Conservation (phyloP, 2,888 invertebrate genomes). For the Druceiella hillmani region DNA sequence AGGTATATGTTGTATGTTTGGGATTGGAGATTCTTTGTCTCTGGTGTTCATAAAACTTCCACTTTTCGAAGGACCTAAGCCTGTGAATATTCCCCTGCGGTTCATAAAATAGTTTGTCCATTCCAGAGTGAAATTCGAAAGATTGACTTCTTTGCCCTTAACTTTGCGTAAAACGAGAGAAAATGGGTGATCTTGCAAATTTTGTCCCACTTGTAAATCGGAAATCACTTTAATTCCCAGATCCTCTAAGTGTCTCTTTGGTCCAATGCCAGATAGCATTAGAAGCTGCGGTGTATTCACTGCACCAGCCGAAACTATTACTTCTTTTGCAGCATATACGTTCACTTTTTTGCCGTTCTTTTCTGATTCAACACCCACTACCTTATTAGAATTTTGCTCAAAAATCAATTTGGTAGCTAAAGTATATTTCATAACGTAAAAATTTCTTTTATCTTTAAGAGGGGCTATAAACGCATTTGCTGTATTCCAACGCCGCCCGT, state of each 20-base stretch:
- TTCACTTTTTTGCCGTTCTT: conserved; percentile 26
- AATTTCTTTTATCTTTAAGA: conserved; percentile 27
- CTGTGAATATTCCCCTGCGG: conserved; percentile 51
- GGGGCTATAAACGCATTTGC: conserved; percentile 63
- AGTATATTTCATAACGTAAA: conserved; percentile 38
- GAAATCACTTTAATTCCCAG: conserved; percentile 32
- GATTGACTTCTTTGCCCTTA: no score
- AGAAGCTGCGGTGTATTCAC: conserved; percentile 44
- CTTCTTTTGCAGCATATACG: conserved; percentile 35
- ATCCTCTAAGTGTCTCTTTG: conserved; percentile 30
- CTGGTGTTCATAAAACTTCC: conserved; percentile 61
- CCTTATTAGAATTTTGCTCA: conserved; percentile 36
- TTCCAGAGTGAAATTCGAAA: conserved; percentile 11
- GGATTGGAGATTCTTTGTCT: conserved; percentile 45
- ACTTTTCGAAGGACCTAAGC: conserved; percentile 58
- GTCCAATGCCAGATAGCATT: conserved; percentile 47
- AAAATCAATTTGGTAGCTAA: conserved; percentile 44
- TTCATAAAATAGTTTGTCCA: conserved; percentile 28
- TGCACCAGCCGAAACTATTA: conserved; percentile 41
- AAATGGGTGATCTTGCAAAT: conserved; percentile 40
- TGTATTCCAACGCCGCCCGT: conserved; percentile 66
- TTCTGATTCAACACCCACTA: conserved; percentile 36
- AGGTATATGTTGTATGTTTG: conserved; percentile 38
- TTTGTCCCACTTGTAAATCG: conserved; percentile 40
- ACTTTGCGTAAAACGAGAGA: conserved; percentile 29